Evolutionary conservation across 2,113 vertebrate genomes (phyloP).

Genomic region (Leiothrix lutea): DNA sequence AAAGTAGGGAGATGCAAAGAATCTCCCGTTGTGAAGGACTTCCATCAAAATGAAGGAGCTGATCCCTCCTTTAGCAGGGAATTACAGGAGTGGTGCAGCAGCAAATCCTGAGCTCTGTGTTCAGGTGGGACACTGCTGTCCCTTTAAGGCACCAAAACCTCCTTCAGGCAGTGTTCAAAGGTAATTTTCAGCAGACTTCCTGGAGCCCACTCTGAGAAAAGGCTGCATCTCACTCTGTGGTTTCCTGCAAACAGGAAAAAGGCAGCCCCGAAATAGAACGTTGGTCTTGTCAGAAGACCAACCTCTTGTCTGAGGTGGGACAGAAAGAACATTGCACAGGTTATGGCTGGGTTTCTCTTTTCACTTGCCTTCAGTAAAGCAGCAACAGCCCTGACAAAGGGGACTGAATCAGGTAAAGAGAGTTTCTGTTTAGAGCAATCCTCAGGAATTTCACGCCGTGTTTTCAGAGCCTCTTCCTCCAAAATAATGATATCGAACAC

Average conservation of each 20-base stretch:
- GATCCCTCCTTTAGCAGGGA: neutral
- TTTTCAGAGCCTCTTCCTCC: neutral
- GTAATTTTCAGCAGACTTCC: neutral
- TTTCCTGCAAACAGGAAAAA: neutral
- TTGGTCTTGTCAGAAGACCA: neutral
- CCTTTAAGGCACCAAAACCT: neutral
- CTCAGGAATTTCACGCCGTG: neutral
- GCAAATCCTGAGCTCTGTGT: neutral
- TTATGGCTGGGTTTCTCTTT: neutral
- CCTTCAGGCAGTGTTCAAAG: neutral
- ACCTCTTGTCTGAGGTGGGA: neutral
- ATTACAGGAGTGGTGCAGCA: neutral
- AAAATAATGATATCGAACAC: neutral
- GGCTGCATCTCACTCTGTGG: fast-evolving
- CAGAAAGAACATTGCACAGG: neutral
- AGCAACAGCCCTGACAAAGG: neutral
- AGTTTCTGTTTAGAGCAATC: neutral
- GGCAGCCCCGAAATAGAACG: neutral
- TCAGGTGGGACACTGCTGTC: neutral
- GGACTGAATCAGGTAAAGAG: neutral
- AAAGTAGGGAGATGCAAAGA: neutral
- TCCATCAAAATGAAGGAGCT: neutral
- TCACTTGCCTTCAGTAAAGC: neutral
- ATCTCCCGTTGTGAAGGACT: neutral
- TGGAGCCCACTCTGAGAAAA: neutral